A percentile compares a stretch with the other conserved stretches of the same genome.
These are phyloP conservation scores for Poecilia gillii DNA, from an alignment of 2,797 vertebrate species.

Conservation along the genomic window DNA sequence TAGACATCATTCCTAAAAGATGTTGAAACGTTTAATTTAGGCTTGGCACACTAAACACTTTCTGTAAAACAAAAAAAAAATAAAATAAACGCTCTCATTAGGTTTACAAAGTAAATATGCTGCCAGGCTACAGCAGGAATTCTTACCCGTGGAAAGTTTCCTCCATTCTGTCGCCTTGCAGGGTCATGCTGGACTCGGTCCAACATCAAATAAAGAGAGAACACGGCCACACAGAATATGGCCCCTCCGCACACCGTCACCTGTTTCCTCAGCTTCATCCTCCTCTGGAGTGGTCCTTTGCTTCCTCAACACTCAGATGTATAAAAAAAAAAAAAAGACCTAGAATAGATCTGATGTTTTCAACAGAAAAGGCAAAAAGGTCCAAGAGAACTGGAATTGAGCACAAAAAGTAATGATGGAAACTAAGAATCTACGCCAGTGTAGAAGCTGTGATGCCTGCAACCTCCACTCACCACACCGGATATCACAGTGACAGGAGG, in stretches of 20 bases:
- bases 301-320: constrained; percentile 16
- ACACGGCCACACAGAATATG: constrained; percentile 98
- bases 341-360: constrained; percentile 31
- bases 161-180: constrained; percentile 87
- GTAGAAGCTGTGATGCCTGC: constrained; percentile 46
- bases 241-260: constrained; percentile 97
- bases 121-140: constrained; percentile 6
- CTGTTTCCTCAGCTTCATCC: constrained; percentile 99
- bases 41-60: background rate
- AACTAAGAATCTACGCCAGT: constrained; percentile 42
- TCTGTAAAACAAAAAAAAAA: constrained; percentile 4
- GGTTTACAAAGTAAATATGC: constrained; percentile 8
- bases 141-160: constrained; percentile 97
- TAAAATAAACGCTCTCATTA: constrained; percentile 4
- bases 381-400: constrained; percentile 44
- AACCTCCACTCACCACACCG: constrained; percentile 66
- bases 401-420: constrained; percentile 27
- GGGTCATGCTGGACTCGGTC: constrained; percentile 97
- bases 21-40: constrained; percentile 1
- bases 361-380: constrained; percentile 25
- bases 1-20: background rate
- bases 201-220: constrained; percentile 98
- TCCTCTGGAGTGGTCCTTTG: constrained; percentile 48
- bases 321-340: constrained; percentile 31
- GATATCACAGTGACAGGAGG: constrained; percentile 39